Evolutionary conservation across 2,888 invertebrate species (phyloP), one percentile per base, ranked within the genome.

Genomic region (Melolontha melolontha): DNA sequence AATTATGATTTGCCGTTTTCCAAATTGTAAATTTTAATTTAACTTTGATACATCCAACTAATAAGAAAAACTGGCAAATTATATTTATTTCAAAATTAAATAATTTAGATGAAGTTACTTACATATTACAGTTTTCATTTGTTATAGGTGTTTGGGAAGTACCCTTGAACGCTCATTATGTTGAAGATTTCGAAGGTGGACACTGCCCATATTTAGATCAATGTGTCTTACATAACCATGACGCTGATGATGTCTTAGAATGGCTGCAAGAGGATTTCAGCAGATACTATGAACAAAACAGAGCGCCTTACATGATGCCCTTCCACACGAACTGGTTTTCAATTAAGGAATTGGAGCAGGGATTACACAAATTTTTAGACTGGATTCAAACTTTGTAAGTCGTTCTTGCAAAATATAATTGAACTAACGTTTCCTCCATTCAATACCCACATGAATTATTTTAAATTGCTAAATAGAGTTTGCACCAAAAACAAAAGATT

Each of bases 261-360:
- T 96, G 96, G 96, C 86, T 96, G 27, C 91, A 92, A 79, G 95
- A 95, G 84, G 96, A 96, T 81, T 96, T 96, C 83, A 88, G 87
- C 70, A 86, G 95, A 27, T 88, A 92, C 81, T 95, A 95, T 78
- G 91, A 93, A 34, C 94, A 95, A 81, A 95, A 95, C 81, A 87
- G 92, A 71, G 94, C 95, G 0, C 94, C 95, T 0, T 96, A 96
- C 82, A 94, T 95, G 94, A 95, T 96, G 94, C 91, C 96, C 0
- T 93, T 96, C 89, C 97, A 97, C 80, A 96, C 97, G 0, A 96
- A 96, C 83, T 97, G 97, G 97, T 97, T 97, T 87, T 94, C 92
- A 81, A 94, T 92, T 75, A 94, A 92, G 79, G 93, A 90, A 76
- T 85, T 94, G 10, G 95, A 94, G 79, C 86, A 86, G 68, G 96